Evolutionary conservation across 2,797 vertebrate genomes (phyloP).

Genomic region (Lithobates sylvaticus): DNA sequence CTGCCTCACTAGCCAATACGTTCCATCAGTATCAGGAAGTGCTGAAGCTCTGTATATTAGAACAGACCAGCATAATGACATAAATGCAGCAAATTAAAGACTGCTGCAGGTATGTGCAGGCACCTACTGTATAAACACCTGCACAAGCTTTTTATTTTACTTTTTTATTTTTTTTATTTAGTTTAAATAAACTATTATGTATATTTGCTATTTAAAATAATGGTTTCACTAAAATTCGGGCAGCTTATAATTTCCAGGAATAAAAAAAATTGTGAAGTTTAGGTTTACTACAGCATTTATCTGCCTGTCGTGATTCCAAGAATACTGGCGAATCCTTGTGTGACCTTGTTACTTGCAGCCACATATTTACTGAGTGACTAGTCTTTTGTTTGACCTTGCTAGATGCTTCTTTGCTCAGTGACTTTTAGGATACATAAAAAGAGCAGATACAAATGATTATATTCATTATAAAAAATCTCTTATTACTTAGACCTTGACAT

Average conservation of each 20-base stretch:
- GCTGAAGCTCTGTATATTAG: too few relatives aligned
- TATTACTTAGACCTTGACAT: constrained; percentile 47
- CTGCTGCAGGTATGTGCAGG: too few relatives aligned
- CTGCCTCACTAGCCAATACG: too few relatives aligned
- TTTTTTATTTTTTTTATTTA: too few relatives aligned
- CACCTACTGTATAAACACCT: too few relatives aligned
- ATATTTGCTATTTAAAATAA: neutral
- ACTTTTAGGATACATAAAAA: constrained; percentile 43
- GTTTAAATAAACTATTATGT: too few relatives aligned
- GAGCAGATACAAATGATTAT: constrained; percentile 37
- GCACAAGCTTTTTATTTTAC: too few relatives aligned
- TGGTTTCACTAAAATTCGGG: neutral
- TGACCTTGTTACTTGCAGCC: constrained; percentile 43
- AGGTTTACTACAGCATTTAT: constrained; percentile 14
- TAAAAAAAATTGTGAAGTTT: neutral
- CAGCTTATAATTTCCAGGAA: neutral
- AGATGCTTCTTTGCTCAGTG: constrained; percentile 43
- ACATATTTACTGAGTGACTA: constrained; percentile 38
- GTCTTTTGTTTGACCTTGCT: constrained; percentile 53
- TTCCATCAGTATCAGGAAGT: too few relatives aligned
- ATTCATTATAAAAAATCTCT: constrained; percentile 34
- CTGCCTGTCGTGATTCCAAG: constrained; percentile 6
- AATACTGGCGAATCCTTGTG: constrained; percentile 11
- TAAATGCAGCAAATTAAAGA: too few relatives aligned
- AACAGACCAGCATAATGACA: too few relatives aligned